Percentiles rank a stretch among this genome's conserved stretches.
Evolutionary conservation across 2,113 vertebrate species (phyloP).

Genomic region (Callithrix jacchus): DNA sequence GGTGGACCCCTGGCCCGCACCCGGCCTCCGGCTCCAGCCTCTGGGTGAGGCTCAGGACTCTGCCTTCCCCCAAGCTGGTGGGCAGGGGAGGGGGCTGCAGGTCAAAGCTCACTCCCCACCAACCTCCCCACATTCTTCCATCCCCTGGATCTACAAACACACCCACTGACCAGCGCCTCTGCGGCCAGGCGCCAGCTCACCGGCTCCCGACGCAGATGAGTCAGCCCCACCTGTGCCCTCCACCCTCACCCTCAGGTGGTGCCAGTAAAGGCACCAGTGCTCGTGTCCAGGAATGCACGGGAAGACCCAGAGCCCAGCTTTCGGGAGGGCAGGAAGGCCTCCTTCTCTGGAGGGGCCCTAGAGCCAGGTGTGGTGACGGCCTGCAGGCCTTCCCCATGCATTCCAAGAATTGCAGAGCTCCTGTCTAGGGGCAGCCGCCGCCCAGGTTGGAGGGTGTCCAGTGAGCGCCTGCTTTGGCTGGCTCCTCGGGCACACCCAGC

Average conservation of each 20-base stretch:
- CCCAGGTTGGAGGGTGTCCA: neutral
- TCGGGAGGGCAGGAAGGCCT: neutral
- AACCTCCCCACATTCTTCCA: neutral
- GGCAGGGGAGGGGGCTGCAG: neutral
- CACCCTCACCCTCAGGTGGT: neutral
- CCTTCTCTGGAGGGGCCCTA: neutral
- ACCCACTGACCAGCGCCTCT: neutral
- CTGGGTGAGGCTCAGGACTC: neutral
- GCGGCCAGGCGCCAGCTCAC: neutral
- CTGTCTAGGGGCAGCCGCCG: rapidly evolving
- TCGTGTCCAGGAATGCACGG: neutral
- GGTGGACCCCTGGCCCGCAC: rapidly evolving
- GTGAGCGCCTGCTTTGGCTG: neutral
- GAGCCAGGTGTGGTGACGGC: rapidly evolving
- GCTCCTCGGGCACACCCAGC: neutral
- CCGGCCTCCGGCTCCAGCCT: neutral
- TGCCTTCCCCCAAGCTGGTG: neutral
- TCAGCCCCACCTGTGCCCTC: neutral
- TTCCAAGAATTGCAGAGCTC: neutral
- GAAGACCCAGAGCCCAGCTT: neutral
- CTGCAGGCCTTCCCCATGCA: neutral
- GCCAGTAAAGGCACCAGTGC: neutral
- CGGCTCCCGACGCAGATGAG: neutral
- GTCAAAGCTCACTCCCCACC: neutral
- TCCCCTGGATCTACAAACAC: neutral